phyloP scores from a whole-genome alignment of 2,113 vertebrate species.

The Alosa alosa region DNA sequence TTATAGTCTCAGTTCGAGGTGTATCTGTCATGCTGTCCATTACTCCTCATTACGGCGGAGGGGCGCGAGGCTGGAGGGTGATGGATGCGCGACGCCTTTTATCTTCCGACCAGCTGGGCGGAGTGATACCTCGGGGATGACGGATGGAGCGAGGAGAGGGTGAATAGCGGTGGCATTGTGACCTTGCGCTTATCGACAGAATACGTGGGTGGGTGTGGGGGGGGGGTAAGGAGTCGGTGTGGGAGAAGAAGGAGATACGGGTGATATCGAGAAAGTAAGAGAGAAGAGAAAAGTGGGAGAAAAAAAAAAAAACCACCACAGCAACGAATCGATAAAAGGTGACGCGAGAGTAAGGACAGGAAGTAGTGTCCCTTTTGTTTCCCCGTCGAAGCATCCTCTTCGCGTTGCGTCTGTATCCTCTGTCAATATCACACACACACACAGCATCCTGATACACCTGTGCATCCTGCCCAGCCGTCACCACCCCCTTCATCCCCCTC shows the following conservation, averaged over 20 bases:
- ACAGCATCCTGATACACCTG: slow-evolving; percentile 14
- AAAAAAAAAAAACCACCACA: neutral
- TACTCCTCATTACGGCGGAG: slow-evolving; percentile 55
- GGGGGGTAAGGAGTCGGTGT: neutral
- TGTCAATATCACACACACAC: neutral
- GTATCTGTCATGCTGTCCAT: slow-evolving; percentile 46
- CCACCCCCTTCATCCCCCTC: neutral
- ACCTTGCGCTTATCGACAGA: slow-evolving; percentile 1
- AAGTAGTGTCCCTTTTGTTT: neutral
- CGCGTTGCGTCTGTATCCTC: neutral
- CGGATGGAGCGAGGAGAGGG: slow-evolving; percentile 52
- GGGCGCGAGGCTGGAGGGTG: slow-evolving; percentile 51
- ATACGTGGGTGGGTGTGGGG: neutral
- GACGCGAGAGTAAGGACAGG: neutral
- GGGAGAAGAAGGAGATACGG: neutral
- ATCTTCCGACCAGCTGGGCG: slow-evolving; percentile 44
- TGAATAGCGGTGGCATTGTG: slow-evolving; percentile 30
- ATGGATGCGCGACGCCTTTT: slow-evolving; percentile 61
- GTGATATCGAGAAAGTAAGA: neutral
- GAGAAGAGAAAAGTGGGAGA: too few species aligned
- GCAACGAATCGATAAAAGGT: neutral
- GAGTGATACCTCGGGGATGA: slow-evolving; percentile 47
- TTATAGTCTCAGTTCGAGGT: neutral
- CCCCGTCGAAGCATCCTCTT: neutral
- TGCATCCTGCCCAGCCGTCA: neutral